Conservation (phyloP, 2,113 vertebrate species). For the Pseudopodoces humilis region DNA sequence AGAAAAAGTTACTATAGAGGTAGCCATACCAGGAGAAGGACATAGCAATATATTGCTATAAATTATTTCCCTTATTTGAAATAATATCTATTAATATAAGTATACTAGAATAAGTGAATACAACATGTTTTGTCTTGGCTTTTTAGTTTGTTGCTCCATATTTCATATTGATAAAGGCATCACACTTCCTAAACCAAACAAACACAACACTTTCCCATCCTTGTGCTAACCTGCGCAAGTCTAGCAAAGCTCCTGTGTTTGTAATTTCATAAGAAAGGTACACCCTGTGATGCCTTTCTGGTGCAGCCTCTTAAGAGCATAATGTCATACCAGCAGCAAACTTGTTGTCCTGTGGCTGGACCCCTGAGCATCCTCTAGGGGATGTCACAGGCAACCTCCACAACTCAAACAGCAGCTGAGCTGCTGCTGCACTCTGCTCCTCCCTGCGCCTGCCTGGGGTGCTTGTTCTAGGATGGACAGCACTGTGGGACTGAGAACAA, state of each 20-base stretch:
- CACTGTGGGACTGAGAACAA: rapidly evolving
- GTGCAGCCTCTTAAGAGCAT: background rate
- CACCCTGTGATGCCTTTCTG: rapidly evolving
- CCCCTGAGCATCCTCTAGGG: background rate
- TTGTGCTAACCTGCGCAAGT: background rate
- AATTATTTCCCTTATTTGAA: background rate
- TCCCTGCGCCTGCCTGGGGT: rapidly evolving
- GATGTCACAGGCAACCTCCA: background rate
- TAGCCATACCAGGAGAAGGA: background rate
- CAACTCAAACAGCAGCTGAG: background rate
- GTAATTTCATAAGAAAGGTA: background rate
- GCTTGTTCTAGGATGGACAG: background rate
- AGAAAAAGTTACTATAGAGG: background rate
- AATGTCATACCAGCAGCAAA: background rate
- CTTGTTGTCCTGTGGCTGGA: background rate
- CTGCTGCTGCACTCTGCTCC: background rate
- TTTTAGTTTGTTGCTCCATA: background rate
- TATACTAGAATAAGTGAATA: background rate
- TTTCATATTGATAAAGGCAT: background rate
- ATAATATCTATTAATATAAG: background rate
- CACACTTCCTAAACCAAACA: background rate
- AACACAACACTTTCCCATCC: background rate
- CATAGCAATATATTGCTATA: background rate
- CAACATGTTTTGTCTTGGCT: background rate
- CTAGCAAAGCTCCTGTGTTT: background rate